Base-by-base conservation (phyloP, 2,113 vertebrate species). In the Gorsachius goisagi region DNA sequence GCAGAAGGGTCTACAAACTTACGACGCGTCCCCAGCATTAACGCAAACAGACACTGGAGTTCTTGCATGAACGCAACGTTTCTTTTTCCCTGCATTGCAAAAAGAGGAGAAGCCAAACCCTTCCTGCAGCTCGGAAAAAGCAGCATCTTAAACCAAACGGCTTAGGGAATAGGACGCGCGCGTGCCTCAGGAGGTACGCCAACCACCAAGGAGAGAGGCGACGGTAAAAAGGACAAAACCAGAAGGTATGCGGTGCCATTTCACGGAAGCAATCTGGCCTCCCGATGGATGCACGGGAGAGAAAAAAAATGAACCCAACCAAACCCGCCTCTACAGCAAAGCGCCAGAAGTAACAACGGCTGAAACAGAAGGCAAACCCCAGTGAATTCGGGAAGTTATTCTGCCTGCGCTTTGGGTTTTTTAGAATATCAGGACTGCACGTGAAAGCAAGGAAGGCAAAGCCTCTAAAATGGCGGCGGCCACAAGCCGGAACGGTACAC, bases 51-150 rank as follows among this genome's bases (percentile, higher is more conserved):
- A 85, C 98, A 99, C 27, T 99, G 99, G 86, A 99, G 98, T 92
- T 99, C 99, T 95, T 99, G 99, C 99, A 99, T 99, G 98, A 99
- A 99, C 1, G 99, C 98, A 4, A 99, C 97, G 77, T 99, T 99
- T 97, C 99, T 99, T 97, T 99, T 99, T 96, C 99, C 99, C 99
- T 99, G 97, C 27, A 66, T 75, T 23, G 69, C 11, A 84, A 89
- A 77, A 68, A 89, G 39, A 73, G 89, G 73, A 89, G 45, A 86
- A 82, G 27, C 32, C 39, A 94, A 82, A 88, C 21, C 37, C 24
- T 63, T 84, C 47, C 45, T 5, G 17, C 67, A 76, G 24, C 35
- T 85, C 37, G 11, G 33, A 63, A 67, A 62, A 45, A 60, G 73
- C 30, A 52, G 17, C 16, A 18, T 16, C 62, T 45, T 52, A 12